These are phyloP conservation scores for Passer montanus DNA, from an alignment of 2,113 vertebrate species.

Conservation along the genomic window DNA sequence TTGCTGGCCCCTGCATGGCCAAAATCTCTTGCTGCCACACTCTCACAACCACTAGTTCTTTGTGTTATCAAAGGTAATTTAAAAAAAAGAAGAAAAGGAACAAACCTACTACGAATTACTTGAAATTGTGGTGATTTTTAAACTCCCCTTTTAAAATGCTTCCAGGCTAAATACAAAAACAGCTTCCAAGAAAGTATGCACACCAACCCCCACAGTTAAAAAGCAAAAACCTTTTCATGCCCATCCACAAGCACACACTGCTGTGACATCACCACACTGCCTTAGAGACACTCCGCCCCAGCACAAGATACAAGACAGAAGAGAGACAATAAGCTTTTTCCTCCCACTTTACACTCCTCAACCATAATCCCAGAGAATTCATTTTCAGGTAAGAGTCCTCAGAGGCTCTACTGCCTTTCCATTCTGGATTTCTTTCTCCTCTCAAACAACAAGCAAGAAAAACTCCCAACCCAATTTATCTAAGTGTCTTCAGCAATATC, in stretches of 20 bases:
- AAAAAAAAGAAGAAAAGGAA: neutral
- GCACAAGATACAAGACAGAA: neutral
- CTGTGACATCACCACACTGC: neutral
- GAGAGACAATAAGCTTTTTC: neutral
- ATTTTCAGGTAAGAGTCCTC: neutral
- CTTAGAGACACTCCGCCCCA: neutral
- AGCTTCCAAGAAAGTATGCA: neutral
- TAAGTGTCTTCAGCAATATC: slow-evolving; percentile 35
- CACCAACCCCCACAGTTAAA: neutral
- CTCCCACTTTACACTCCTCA: neutral
- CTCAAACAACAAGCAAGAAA: neutral
- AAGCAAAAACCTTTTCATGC: neutral
- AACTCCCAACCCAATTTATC: slow-evolving; percentile 12
- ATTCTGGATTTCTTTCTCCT: neutral
- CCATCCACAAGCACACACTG: neutral
- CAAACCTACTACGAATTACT: neutral
- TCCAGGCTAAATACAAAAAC: neutral
- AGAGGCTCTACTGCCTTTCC: neutral
- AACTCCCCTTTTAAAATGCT: neutral
- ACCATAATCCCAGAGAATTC: neutral
- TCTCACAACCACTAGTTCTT: neutral
- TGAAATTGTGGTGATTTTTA: neutral
- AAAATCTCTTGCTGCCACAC: neutral
- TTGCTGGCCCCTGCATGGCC: neutral
- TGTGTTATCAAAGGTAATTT: neutral